These are phyloP conservation scores for Dreissena rostriformis DNA, from an alignment of 1,140 invertebrate genomes.

Conservation along the genomic window DNA sequence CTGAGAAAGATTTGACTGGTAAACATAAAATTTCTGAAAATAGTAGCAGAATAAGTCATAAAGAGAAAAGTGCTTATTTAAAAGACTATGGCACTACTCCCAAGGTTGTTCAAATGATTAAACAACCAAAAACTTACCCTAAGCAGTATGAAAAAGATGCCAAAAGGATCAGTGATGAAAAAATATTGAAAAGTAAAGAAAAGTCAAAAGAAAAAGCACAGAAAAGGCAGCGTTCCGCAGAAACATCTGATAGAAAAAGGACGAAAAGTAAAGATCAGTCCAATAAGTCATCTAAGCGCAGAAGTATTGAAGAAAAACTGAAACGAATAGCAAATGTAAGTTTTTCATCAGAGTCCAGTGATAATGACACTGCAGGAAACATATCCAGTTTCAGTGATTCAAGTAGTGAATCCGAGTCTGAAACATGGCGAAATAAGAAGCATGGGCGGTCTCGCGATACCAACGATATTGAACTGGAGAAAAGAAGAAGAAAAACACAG, in stretches of 20 bases:
- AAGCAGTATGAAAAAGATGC: too few relatives aligned
- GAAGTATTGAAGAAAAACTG: slow-evolving; percentile 45
- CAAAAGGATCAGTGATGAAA: too few relatives aligned
- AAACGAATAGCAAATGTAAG: slow-evolving; percentile 17
- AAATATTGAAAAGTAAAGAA: neutral
- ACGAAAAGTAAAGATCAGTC: slow-evolving; percentile 11
- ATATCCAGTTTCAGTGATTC: slow-evolving; percentile 56
- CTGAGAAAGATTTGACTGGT: neutral
- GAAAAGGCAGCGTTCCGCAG: neutral
- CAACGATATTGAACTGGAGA: slow-evolving; percentile 48
- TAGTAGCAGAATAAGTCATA: too few relatives aligned
- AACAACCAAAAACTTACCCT: too few relatives aligned
- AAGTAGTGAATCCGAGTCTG: slow-evolving; percentile 52
- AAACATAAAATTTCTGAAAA: neutral
- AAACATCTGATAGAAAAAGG: slow-evolving; percentile 14
- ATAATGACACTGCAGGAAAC: slow-evolving; percentile 46
- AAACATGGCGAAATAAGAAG: slow-evolving; percentile 52
- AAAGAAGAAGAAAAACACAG: slow-evolving; percentile 35
- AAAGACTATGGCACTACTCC: too few relatives aligned
- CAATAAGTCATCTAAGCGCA: slow-evolving; percentile 13
- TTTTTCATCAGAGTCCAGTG: slow-evolving; percentile 4
- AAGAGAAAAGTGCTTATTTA: too few relatives aligned
- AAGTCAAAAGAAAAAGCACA: neutral
- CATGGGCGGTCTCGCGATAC: slow-evolving; percentile 24
- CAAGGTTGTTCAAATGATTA: too few relatives aligned